Evolutionary conservation across 2,797 vertebrate genomes (phyloP).

Genomic region (Pseudopleuronectes americanus): DNA sequence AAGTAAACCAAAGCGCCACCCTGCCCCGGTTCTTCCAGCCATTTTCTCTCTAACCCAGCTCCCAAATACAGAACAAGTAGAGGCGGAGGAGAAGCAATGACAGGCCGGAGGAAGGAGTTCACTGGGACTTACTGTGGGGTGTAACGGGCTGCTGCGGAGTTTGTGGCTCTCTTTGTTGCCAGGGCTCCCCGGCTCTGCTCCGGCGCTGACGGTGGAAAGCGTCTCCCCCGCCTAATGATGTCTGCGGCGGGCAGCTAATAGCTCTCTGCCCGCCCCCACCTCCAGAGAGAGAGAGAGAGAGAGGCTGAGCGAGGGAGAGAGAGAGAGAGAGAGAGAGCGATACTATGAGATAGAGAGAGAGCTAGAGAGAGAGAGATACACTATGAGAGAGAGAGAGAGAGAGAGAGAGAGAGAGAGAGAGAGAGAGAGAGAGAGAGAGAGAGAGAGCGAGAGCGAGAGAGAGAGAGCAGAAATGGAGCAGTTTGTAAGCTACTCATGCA

Average conservation of each 20-base stretch:
- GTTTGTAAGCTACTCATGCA: conserved; percentile 91
- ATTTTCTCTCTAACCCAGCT: conserved; percentile 70
- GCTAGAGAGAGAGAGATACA: background rate
- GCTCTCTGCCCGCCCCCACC: conserved; percentile 81
- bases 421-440: conserved; percentile 20
- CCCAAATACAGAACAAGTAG: conserved; percentile 2
- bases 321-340: conserved; percentile 31
- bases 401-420: conserved; percentile 37
- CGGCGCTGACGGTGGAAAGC: conserved; percentile 90
- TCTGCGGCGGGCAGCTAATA: conserved; percentile 90
- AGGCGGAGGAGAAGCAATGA: conserved; percentile 31
- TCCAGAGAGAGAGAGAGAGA: conserved; percentile 29
- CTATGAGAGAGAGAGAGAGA: background rate
- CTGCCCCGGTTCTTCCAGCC: conserved; percentile 75
- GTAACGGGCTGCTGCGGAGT: conserved; percentile 85
- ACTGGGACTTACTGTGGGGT: conserved; percentile 91
- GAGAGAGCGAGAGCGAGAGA: conserved; percentile 4
- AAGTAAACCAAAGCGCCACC: conserved; percentile 76
- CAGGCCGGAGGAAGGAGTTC: conserved; percentile 56
- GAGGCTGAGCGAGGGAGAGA: conserved; percentile 4
- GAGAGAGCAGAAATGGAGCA: conserved; percentile 82
- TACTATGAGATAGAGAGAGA: background rate
- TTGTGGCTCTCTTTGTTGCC: conserved; percentile 82
- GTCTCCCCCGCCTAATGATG: conserved; percentile 92
- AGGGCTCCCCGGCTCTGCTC: conserved; percentile 85